phyloP scores from a whole-genome alignment of 2,888 invertebrate genomes.

The Xylota sylvarum region DNA sequence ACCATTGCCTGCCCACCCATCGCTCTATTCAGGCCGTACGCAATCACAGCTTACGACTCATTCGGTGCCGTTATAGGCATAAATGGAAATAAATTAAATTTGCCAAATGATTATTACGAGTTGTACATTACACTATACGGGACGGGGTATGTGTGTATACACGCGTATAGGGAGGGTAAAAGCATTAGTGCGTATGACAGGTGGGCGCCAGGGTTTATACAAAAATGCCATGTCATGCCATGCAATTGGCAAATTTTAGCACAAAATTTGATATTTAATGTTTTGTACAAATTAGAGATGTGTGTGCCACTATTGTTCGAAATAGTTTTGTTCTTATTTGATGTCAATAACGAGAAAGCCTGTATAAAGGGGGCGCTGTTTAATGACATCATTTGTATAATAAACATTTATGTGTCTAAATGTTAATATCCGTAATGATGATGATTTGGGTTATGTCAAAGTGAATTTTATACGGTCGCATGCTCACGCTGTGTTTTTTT shows the following conservation, averaged over 20 bases:
- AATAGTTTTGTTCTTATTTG: constrained; percentile 21
- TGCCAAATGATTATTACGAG: constrained; percentile 69
- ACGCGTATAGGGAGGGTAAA: not conserved
- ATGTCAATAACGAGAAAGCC: constrained; percentile 1
- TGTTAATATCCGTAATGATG: not conserved
- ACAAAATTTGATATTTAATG: constrained; percentile 24
- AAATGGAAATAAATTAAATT: constrained; percentile 75
- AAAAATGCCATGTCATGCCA: constrained; percentile 30
- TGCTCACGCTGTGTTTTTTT: not conserved
- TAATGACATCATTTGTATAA: constrained; percentile 26
- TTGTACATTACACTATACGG: constrained; percentile 32
- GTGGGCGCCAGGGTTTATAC: constrained; percentile 28
- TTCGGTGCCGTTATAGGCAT: constrained; percentile 52
- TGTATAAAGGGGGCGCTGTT: not conserved
- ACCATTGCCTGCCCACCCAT: not conserved
- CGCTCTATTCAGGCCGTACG: constrained; percentile 32
- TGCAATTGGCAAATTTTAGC: constrained; percentile 44
- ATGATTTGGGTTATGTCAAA: constrained; percentile 27
- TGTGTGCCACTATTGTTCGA: not conserved
- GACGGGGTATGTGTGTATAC: not conserved
- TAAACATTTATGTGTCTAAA: constrained; percentile 13
- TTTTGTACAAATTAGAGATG: constrained; percentile 16
- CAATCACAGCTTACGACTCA: constrained; percentile 62
- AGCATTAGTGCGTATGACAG: constrained; percentile 49
- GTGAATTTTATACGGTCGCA: constrained; percentile 3